phyloP scores from a whole-genome alignment of 2,113 vertebrate species.

The cattle (Bos taurus) region DNA sequence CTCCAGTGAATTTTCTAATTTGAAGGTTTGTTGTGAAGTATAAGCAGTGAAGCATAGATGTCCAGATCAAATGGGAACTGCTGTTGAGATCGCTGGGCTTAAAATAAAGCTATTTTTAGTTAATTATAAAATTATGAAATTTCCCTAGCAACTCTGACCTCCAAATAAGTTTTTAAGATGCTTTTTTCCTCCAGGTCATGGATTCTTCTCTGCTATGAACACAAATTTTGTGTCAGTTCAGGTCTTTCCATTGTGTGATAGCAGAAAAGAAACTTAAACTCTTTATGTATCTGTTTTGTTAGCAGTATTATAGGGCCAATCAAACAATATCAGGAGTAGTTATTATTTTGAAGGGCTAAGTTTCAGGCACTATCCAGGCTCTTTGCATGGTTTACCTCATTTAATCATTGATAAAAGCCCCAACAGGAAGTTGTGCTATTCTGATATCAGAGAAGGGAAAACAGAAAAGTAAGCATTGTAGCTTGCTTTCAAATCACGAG shows the following conservation, averaged over 20 bases:
- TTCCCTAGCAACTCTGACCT: neutral
- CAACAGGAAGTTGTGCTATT: neutral
- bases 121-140: conserved; percentile 51
- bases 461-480: neutral
- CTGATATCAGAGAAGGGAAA: neutral
- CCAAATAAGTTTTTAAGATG: conserved; percentile 26
- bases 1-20: conserved; percentile 48
- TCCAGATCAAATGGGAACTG: conserved; percentile 1
- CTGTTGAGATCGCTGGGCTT: neutral
- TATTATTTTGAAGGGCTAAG: neutral
- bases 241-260: neutral
- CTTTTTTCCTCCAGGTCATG: neutral
- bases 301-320: neutral
- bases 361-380: neutral
- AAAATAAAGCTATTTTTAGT: conserved; percentile 37
- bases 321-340: neutral
- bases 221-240: neutral
- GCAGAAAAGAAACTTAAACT: conserved; percentile 26
- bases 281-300: neutral
- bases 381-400: neutral
- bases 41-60: conserved; percentile 31
- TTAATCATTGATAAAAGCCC: neutral
- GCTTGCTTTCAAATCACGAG: neutral
- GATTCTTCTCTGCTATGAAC: neutral
- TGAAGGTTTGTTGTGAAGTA: conserved; percentile 53